A percentile compares a stretch with the other conserved stretches of the same genome.
Evolutionary conservation across 2,888 invertebrate species (phyloP).

Genomic region (Himalopsyche japonica): DNA sequence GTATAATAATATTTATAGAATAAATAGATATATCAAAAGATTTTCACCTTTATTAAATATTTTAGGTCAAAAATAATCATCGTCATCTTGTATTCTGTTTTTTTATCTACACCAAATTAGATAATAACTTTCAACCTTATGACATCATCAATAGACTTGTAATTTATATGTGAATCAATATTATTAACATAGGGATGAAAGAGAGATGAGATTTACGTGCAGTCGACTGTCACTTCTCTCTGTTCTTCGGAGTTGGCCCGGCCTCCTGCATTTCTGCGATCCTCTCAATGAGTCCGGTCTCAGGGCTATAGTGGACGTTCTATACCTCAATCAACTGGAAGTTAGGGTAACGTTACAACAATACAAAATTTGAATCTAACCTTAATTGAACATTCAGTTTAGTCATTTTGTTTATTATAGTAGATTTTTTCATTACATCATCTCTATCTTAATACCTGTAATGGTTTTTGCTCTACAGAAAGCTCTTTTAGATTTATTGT

Average conservation of each 20-base stretch:
- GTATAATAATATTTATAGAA: no score
- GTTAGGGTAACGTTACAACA: constrained; percentile 71
- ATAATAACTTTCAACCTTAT: no score
- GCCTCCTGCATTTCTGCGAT: constrained; percentile 84
- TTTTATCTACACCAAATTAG: no score
- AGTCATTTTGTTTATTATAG: no score
- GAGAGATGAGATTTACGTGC: constrained; percentile 82
- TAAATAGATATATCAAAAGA: no score
- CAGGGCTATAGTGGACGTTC: constrained; percentile 75
- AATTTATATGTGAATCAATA: neutral
- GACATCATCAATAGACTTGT: no score
- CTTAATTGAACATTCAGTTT: neutral
- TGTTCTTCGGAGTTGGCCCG: constrained; percentile 89
- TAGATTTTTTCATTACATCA: no score
- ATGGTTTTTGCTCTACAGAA: constrained; percentile 61
- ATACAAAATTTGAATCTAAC: neutral
- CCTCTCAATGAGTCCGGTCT: constrained; percentile 75
- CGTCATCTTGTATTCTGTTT: no score
- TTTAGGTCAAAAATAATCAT: no score
- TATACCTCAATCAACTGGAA: constrained; percentile 86
- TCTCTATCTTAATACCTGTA: neutral
- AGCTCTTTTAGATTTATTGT: constrained; percentile 89
- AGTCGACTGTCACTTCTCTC: constrained; percentile 83
- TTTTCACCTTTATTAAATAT: no score
- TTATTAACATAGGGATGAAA: constrained; percentile 62